Evolutionary conservation across 1,140 invertebrate genomes (phyloP).

Genomic region (Brevipalpus yothersi): DNA sequence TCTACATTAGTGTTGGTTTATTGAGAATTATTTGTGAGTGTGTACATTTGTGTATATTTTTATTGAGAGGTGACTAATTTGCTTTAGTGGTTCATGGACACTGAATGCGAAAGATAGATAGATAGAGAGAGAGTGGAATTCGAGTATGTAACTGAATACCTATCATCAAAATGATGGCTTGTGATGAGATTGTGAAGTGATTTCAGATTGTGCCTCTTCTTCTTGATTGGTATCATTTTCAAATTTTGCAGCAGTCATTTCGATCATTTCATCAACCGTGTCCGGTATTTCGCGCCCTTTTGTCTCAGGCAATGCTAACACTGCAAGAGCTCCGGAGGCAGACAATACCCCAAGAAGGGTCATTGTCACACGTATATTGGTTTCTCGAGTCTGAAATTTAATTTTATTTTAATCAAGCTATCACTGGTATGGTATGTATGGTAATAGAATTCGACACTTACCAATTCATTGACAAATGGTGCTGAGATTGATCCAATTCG

Average conservation of each 20-base stretch:
- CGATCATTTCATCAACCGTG: not conserved
- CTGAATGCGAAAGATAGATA: no score
- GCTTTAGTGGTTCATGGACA: no score
- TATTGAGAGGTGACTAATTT: no score
- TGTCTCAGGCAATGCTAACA: not conserved
- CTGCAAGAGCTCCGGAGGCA: not conserved
- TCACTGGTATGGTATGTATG: not conserved
- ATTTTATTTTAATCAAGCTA: not conserved
- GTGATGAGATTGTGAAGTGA: no score
- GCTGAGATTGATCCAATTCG: conserved; percentile 19
- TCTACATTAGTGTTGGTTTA: no score
- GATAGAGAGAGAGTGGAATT: no score
- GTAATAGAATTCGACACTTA: not conserved
- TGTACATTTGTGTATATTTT: no score
- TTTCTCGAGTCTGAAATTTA: not conserved
- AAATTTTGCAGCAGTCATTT: not conserved
- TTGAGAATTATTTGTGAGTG: no score
- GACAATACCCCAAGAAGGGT: not conserved
- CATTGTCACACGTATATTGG: not conserved
- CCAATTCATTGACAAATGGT: conserved; percentile 27
- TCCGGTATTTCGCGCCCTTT: not conserved
- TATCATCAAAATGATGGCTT: no score
- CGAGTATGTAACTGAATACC: no score
- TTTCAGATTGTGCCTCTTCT: no score
- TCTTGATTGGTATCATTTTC: no score